Conservation (phyloP, 2,113 vertebrate species). For the Centropristis striata region DNA sequence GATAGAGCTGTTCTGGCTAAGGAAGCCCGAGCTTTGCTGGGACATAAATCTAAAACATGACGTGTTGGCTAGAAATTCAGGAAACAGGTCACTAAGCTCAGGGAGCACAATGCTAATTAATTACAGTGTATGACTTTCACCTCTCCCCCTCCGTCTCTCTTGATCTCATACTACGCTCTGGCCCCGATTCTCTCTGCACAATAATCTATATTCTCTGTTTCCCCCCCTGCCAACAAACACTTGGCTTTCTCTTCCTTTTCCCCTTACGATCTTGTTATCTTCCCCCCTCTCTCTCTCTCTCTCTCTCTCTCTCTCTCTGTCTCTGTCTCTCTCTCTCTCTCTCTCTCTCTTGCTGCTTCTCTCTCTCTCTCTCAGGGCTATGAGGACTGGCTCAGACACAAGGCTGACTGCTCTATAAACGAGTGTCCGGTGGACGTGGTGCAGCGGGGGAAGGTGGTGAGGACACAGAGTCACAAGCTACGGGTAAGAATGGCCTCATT, state of each 20-base stretch:
- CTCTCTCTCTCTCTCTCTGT: neutral
- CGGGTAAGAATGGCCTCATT: conserved; percentile 87
- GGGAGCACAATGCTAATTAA: conserved; percentile 70
- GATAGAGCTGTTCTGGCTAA: conserved; percentile 66
- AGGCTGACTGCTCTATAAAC: conserved; percentile 97
- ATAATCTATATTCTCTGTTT: conserved; percentile 53
- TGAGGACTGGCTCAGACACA: conserved; percentile 98
- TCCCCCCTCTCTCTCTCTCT: neutral
- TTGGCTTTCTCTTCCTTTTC: neutral
- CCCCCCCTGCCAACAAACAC: conserved; percentile 8
- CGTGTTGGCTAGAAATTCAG: conserved; percentile 62
- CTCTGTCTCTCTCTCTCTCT: conserved; percentile 52
- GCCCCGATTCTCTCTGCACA: conserved; percentile 39
- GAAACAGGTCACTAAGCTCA: conserved; percentile 69
- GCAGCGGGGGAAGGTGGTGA: conserved; percentile 92
- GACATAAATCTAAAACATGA: conserved; percentile 75
- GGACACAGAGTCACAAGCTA: conserved; percentile 96
- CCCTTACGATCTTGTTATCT: conserved; percentile 24
- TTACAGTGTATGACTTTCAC: conserved; percentile 68
- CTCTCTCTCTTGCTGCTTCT: neutral
- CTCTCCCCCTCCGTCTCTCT: conserved; percentile 27
- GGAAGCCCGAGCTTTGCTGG: conserved; percentile 56
- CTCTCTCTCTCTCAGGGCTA: conserved; percentile 89
- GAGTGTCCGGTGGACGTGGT: conserved; percentile 95
- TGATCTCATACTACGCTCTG: conserved; percentile 30